Conservation (phyloP, 2,888 invertebrate genomes). For the Drosophila austrosaltans region DNA sequence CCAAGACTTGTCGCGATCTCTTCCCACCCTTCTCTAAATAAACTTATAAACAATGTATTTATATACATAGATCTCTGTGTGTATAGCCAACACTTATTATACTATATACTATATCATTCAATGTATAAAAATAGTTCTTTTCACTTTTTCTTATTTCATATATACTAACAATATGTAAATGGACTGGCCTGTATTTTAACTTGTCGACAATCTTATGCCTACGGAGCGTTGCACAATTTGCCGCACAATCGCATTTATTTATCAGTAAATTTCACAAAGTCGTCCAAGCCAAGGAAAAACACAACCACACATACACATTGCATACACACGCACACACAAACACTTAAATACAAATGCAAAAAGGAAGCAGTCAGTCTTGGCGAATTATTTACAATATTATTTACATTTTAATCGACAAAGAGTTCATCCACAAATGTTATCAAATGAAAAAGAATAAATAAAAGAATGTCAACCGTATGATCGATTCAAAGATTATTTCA, state of each 20-base stretch:
- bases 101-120: slow-evolving; percentile 23
- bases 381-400: slow-evolving; percentile 60
- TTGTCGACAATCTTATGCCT: slow-evolving; percentile 73
- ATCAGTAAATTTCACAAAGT: slow-evolving; percentile 65
- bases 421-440: slow-evolving; percentile 69
- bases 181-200: slow-evolving; percentile 25
- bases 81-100: slow-evolving; percentile 19
- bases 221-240: slow-evolving; percentile 75
- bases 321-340: slow-evolving; percentile 23
- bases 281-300: slow-evolving; percentile 44
- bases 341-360: slow-evolving; percentile 7
- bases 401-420: slow-evolving; percentile 66
- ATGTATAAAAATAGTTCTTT: slow-evolving; percentile 51
- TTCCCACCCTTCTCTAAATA: slow-evolving; percentile 8
- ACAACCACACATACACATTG: slow-evolving; percentile 31
- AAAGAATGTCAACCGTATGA: slow-evolving; percentile 53
- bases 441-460: slow-evolving; percentile 45
- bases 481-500: slow-evolving; percentile 12
- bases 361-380: slow-evolving; percentile 25
- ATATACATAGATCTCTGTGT: slow-evolving; percentile 8
- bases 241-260: slow-evolving; percentile 77
- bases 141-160: slow-evolving; percentile 36
- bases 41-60: slow-evolving; percentile 5
- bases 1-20: slow-evolving; percentile 8
- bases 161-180: slow-evolving; percentile 41